phyloP scores from a whole-genome alignment of 1,140 invertebrate species.

The Eriocheir sinensis region DNA sequence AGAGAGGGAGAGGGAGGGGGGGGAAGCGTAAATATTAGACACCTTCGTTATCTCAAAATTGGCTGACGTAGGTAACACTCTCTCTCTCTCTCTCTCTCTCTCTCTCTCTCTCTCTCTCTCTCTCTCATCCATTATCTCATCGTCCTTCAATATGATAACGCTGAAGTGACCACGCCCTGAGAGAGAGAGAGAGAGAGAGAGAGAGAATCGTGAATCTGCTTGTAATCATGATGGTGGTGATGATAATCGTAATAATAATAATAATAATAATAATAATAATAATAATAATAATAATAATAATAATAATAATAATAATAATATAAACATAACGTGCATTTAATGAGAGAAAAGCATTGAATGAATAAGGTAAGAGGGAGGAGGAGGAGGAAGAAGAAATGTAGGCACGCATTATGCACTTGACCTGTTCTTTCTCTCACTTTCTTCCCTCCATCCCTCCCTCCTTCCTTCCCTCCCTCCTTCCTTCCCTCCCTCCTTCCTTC shows the following conservation, averaged over 20 bases:
- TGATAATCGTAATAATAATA: neutral
- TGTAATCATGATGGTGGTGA: neutral
- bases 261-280: neutral
- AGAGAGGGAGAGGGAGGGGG: too few relatives aligned
- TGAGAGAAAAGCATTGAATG: neutral
- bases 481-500: too few relatives aligned
- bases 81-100: neutral
- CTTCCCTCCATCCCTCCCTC: neutral
- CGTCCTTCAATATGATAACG: too few relatives aligned
- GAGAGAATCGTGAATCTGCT: neutral
- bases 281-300: neutral
- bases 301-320: neutral
- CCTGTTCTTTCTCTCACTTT: too few relatives aligned
- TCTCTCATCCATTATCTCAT: too few relatives aligned
- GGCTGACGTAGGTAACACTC: too few relatives aligned
- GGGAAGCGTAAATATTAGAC: too few relatives aligned
- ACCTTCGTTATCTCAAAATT: too few relatives aligned
- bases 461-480: too few relatives aligned
- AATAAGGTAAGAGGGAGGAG: neutral
- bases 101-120: neutral
- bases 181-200: slow-evolving; percentile 6
- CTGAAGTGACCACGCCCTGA: neutral
- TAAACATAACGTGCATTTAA: neutral
- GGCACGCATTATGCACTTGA: neutral
- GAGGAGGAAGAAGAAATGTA: neutral